Evolutionary conservation across 2,113 vertebrate genomes (phyloP).

Genomic region (Propithecus coquereli): DNA sequence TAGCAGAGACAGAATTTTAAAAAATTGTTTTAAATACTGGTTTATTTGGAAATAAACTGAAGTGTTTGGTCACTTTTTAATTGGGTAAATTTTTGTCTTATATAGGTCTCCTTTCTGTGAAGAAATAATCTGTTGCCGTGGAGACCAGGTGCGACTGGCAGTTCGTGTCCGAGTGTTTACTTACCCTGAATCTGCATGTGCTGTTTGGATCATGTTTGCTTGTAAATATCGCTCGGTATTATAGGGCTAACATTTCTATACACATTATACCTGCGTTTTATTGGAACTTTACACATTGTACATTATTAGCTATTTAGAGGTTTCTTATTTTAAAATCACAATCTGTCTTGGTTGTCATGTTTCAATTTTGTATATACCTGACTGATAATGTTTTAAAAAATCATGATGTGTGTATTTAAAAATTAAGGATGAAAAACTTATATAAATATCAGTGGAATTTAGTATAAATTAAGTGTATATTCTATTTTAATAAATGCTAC

Average conservation of each 20-base stretch:
- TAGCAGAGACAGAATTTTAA: neutral
- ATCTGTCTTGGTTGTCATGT: slow-evolving; percentile 21
- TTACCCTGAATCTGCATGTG: slow-evolving; percentile 94
- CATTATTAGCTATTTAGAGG: slow-evolving; percentile 5
- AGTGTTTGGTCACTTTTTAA: neutral
- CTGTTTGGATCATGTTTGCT: slow-evolving; percentile 99
- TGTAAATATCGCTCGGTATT: slow-evolving; percentile 97
- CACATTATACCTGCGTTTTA: neutral
- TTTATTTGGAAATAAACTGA: slow-evolving; percentile 29
- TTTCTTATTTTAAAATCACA: slow-evolving; percentile 60
- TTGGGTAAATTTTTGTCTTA: slow-evolving; percentile 46
- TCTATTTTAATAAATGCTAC: slow-evolving; percentile 80
- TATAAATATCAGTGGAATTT: slow-evolving; percentile 66
- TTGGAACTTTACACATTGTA: slow-evolving; percentile 44
- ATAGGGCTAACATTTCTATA: slow-evolving; percentile 78
- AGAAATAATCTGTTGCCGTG: slow-evolving; percentile 95
- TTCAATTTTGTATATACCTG: slow-evolving; percentile 63
- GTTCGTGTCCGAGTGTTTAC: slow-evolving; percentile 93
- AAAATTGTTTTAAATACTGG: neutral
- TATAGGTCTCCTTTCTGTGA: slow-evolving; percentile 95
- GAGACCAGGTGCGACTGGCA: slow-evolving; percentile 95
- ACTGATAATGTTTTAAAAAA: slow-evolving; percentile 57
- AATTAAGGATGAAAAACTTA: slow-evolving; percentile 62
- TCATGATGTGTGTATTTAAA: slow-evolving; percentile 60
- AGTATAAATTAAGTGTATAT: slow-evolving; percentile 78